Evolutionary conservation across 2,797 vertebrate species (phyloP), one percentile per base, ranked within the genome.

Genomic region (Falco berigora): DNA sequence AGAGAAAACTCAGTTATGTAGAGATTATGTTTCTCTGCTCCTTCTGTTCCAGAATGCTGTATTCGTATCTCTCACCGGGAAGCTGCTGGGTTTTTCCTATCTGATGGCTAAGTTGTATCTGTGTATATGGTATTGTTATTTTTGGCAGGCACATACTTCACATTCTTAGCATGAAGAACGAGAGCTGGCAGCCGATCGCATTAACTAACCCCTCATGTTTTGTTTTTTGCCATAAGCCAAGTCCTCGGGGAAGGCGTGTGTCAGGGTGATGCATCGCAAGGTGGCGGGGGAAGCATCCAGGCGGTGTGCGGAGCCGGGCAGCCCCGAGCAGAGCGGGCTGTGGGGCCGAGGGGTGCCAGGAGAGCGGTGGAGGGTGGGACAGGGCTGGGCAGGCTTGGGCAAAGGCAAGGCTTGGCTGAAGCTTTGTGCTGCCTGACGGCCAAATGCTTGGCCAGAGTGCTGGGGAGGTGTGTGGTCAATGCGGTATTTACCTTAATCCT

Each of bases 1-100:
- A 92, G 93, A 87, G 93, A 77, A 92, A 96, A 95, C 84, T 83
- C 34, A 0, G 90, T 96, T 93, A 94, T 72, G 80, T 40, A 86
- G 90, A 75, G 90, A 75, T 47, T 88, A 56, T 20, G 4, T 92
- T 96, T 93, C 76, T 63, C 72, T 90, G 53, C 84, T 90, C 79
- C 77, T 91, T 91, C 94, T 94, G 82, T 80, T 91, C 32, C 83
- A 87, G 50, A 59, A 66, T 83, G 71, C 90, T 9, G 6, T 66
- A 40, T 56, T 59, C 56, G 0, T 84, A 72, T 81, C 61, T 77
- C 88, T 95, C 14, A 2, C 63, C 5, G 10, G 77, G 66, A 93
- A 77, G 83, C 88, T 94, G 84, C 80, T 77, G 74, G 74, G 17
- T 66, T 87, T 92, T 64, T 90, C 78, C 56, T 68, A 36, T 75